Evolutionary conservation across 2,888 invertebrate genomes (phyloP).

Genomic region (Meandrusa payeni): DNA sequence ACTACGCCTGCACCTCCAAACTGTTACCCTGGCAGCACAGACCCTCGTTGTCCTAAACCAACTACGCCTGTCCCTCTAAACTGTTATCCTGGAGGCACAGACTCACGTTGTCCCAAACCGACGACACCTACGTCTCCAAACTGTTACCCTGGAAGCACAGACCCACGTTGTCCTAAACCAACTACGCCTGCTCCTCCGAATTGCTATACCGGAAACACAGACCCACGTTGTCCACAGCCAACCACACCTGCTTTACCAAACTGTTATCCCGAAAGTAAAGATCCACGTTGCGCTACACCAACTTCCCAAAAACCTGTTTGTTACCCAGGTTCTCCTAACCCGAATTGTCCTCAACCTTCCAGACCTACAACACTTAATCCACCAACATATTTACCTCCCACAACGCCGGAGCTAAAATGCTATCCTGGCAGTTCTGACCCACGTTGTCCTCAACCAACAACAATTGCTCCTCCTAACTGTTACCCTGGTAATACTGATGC

Average conservation of each 20-base stretch:
- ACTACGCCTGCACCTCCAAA: slow-evolving; percentile 29
- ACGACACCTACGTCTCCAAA: slow-evolving; percentile 31
- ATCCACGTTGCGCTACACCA: slow-evolving; percentile 37
- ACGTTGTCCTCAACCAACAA: slow-evolving; percentile 36
- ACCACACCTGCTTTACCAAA: slow-evolving; percentile 33
- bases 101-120: slow-evolving; percentile 36
- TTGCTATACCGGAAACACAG: slow-evolving; percentile 37
- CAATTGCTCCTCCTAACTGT: slow-evolving; percentile 37
- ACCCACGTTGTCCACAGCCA: slow-evolving; percentile 35
- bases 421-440: slow-evolving; percentile 31
- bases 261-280: slow-evolving; percentile 30
- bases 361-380: slow-evolving; percentile 36
- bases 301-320: slow-evolving; percentile 37
- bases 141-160: slow-evolving; percentile 35
- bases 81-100: slow-evolving; percentile 38
- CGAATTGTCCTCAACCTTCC: slow-evolving; percentile 43
- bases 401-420: slow-evolving; percentile 32
- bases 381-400: slow-evolving; percentile 36
- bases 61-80: slow-evolving; percentile 29
- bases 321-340: slow-evolving; percentile 35
- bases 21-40: slow-evolving; percentile 31
- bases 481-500: slow-evolving; percentile 37
- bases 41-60: slow-evolving; percentile 33
- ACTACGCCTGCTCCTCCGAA: slow-evolving; percentile 35
- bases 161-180: slow-evolving; percentile 37